Base-by-base conservation (phyloP, 1,140 invertebrate species). In the Lanistes nyassanus region DNA sequence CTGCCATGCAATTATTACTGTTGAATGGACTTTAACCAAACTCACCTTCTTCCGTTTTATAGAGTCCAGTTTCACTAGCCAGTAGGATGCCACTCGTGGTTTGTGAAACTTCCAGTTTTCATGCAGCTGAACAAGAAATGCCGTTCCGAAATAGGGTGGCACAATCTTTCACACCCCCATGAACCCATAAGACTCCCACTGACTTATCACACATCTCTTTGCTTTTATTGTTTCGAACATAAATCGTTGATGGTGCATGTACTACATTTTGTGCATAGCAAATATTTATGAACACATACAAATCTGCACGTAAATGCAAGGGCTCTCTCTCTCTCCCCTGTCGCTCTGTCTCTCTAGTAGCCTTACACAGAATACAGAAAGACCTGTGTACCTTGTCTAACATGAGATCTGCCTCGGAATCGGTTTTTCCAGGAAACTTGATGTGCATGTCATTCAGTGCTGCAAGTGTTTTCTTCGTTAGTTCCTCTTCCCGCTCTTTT, bases 71-170 rank as follows among this genome's bases (percentile, higher is more conserved):
- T 89, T 89, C 3, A 88, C 88, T 39, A 89, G 80, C 88, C 88
- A 89, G 72, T 89, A 89, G 2, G 87, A 87, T 26, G 88, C 88
- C 80, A 89, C 84, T 72, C 86, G 82, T 31, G 88, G 87, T 73
- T 89, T 89, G 76, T 89, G 87, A 66, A 85, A 88, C 58, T 89
- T 88, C 86, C 87, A 88, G 71, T 88, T 88, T 69, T 87, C 86
- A 82, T 86, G 80, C 39, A 89, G 68, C 86, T 88, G 70, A 39
- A 80, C 77, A 55, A 62, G 65, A 31, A 64, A 67, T 47, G 9
- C 19, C 42, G 19, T 2, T 1, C 19, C 9, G 42, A 47, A 16
- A 16, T 6, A 47, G 42, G 19, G 42, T 42, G 39, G 39, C 13
- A 42, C 6, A 42, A 42, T n/a, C 7, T 13, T 23, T n/a, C 31